Evolutionary conservation across 2,888 invertebrate species (phyloP).

Genomic region (Cerastis rubricosa): DNA sequence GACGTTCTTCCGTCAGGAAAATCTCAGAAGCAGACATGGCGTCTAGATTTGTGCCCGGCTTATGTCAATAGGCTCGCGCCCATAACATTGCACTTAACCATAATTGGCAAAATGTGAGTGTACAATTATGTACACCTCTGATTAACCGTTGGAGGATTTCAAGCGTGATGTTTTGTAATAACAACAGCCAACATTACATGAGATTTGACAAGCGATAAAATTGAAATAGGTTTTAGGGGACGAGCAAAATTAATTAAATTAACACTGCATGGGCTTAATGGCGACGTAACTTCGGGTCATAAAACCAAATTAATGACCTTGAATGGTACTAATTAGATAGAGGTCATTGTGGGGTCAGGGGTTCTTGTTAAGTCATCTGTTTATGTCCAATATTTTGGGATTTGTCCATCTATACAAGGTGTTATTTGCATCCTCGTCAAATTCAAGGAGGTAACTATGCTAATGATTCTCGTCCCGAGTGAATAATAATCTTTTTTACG

Average conservation of each 20-base stretch:
- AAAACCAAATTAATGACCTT: conserved; percentile 40
- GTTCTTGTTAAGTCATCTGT: conserved; percentile 1
- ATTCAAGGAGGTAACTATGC: too few species aligned
- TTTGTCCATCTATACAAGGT: background rate
- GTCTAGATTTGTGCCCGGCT: too few species aligned
- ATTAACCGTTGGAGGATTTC: background rate
- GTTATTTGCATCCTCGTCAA: too few species aligned
- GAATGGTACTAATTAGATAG: conserved; percentile 29
- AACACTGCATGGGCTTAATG: conserved; percentile 31
- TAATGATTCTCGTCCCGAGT: too few species aligned
- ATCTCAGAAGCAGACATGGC: background rate
- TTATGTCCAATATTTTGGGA: background rate
- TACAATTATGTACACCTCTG: background rate
- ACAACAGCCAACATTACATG: background rate
- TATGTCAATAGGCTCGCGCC: too few species aligned
- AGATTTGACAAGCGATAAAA: conserved; percentile 5
- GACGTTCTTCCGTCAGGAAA: background rate
- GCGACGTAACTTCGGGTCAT: conserved; percentile 31
- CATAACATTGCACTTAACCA: too few species aligned
- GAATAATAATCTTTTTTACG: too few species aligned
- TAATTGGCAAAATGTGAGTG: background rate
- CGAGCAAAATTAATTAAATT: conserved; percentile 26
- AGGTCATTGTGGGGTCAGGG: conserved; percentile 29
- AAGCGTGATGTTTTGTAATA: background rate
- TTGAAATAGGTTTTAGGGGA: background rate